Base-by-base conservation (phyloP, 2,888 invertebrate species). In the Amorpha juglandis region DNA sequence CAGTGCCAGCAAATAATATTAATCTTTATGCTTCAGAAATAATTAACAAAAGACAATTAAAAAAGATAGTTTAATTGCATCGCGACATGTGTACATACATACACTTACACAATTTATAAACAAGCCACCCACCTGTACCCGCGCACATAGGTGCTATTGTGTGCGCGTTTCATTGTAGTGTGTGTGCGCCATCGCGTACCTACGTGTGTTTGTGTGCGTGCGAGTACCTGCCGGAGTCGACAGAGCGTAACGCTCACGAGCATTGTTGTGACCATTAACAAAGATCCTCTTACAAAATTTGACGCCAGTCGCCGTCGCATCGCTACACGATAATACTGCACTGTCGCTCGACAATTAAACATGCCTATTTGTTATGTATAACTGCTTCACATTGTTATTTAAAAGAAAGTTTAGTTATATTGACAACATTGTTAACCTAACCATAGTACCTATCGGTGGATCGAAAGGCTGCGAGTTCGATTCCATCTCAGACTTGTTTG, bases 191-290 rank as follows among this genome's bases (percentile, higher is more conserved):
- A 51, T 47, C 35, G 16, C 12, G 62, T n/a, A n/a, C n/a, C n/a
- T n/a, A n/a, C n/a, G n/a, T 42, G 70, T 79, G 78, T 77, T 80
- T 75, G 79, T 71, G 68, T 70, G 70, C 68, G 69, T 71, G 69
- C 65, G 66, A 66, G 62, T 84, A 83, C 84, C 84, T 86, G 86
- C 78, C 77, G 71, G 69, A 83, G 75, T 79, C 90, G 85, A 80
- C 89, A 78, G 86, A 89, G 84, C 90, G 76, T 87, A 78, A 81
- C 87, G 79, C 71, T 75, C 74, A 79, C 74, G 78, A n/a, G 77
- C 79, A 88, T 86, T 88, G 86, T 89, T 79, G 76, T 77, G 75
- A 77, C 81, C 84, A 78, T 74, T 80, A 78, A 81, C 81, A 82
- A 80, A 78, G 78, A 79, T 77, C 76, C 77, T 64, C 68, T 71